phyloP scores from a whole-genome alignment of 1,140 invertebrate genomes.

The Dinoponera quadriceps region DNA sequence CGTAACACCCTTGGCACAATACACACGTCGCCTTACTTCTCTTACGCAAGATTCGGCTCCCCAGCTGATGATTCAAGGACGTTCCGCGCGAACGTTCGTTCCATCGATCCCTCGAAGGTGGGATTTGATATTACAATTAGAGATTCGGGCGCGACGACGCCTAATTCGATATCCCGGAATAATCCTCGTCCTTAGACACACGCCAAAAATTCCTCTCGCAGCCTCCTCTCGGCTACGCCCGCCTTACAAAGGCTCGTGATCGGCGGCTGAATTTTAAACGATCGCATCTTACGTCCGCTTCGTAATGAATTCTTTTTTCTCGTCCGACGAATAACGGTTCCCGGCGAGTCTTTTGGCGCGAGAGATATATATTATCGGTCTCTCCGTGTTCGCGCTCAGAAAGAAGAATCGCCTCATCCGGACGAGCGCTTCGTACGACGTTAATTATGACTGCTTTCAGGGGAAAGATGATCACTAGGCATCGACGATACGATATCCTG shows the following conservation, averaged over 20 bases:
- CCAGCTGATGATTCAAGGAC: constrained; percentile 68
- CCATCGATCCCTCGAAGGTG: constrained; percentile 24
- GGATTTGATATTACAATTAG: constrained; percentile 4
- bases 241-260: neutral
- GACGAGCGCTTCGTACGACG: neutral
- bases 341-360: neutral
- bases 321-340: neutral
- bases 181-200: neutral
- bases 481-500: constrained; percentile 47
- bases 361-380: neutral
- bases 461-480: constrained; percentile 64
- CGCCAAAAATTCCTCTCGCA: neutral
- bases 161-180: neutral
- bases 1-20: constrained; percentile 62
- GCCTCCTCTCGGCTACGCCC: no score
- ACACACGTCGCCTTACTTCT: constrained; percentile 42
- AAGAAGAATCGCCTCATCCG: neutral
- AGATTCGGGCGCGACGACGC: neutral
- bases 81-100: constrained; percentile 13
- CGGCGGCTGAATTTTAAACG: neutral
- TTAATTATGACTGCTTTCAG: constrained; percentile 55
- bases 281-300: neutral
- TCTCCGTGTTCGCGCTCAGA: neutral
- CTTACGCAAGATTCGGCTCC: constrained; percentile 69
- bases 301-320: constrained; percentile 11